Percentiles rank a stretch among this genome's conserved stretches.
Conservation (phyloP, 2,797 vertebrate genomes). For the Poecilia gillii region DNA sequence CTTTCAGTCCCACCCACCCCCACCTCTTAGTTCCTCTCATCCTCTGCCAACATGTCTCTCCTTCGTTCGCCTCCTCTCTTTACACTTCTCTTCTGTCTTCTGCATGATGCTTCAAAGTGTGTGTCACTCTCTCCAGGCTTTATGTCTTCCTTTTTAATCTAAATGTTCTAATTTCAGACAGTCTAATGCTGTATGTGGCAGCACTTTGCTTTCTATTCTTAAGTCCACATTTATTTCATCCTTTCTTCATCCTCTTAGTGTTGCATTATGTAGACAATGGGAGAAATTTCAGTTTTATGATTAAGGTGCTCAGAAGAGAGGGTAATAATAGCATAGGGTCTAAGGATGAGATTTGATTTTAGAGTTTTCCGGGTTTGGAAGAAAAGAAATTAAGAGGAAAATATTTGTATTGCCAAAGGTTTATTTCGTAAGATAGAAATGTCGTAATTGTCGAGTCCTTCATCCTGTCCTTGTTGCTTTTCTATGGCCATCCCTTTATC, state of each 20-base stretch:
- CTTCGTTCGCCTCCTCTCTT: conserved; percentile 54
- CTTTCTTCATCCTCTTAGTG: not conserved
- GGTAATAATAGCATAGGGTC: not conserved
- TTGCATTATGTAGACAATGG: not conserved
- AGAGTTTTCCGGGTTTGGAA: not conserved
- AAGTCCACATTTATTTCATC: conserved; percentile 35
- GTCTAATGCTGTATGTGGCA: conserved; percentile 21
- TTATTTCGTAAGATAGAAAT: not conserved
- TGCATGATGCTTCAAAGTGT: conserved; percentile 69
- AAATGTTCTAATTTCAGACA: conserved; percentile 27
- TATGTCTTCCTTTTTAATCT: conserved; percentile 31
- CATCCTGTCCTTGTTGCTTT: not conserved
- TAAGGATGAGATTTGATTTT: not conserved
- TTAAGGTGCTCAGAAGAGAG: not conserved
- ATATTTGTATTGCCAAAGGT: not conserved
- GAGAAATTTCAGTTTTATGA: not conserved
- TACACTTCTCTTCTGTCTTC: conserved; percentile 73
- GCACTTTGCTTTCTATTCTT: conserved; percentile 25
- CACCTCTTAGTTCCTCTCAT: conserved; percentile 62
- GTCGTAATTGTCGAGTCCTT: not conserved
- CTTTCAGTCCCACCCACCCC: conserved; percentile 63
- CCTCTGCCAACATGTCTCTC: conserved; percentile 68
- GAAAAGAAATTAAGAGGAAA: not conserved
- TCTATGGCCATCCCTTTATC: too few species aligned
- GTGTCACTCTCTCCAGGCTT: conserved; percentile 56